Evolutionary conservation across 2,888 invertebrate genomes (phyloP), one percentile per base, ranked within the genome.

Genomic region (Yponomeuta plumbellus): DNA sequence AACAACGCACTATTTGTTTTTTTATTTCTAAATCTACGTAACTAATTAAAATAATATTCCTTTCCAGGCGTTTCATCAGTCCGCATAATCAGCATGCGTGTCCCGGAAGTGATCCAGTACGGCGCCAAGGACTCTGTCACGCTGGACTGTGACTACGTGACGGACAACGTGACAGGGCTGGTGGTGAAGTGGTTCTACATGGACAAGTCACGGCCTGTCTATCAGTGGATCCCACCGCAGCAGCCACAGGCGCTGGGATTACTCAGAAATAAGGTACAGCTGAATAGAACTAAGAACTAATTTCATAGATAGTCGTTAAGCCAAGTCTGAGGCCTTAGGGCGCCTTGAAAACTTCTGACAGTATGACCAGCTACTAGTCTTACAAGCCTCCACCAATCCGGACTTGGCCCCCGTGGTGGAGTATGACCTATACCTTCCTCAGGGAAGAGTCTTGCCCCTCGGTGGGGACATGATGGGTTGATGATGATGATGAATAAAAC

Each of bases 181-280:
- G 95, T 95, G 3, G 94, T 96, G 11, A 95, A 96, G 80, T 96
- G 96, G 96, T 95, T 93, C 78, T 92, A 93, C 75, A 93, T 93
- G 80, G 93, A 94, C 74, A 92, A 91, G 69, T 91, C 92, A 0
- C 92, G 93, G 64, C 92, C 94, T 0, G 94, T 96, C n/a, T 96
- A 96, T 82, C 96, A 96, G 80, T 96, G 96, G 96, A 96, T 96
- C 69, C 94, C 94, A 1, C 94, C 94, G 3, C 92, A 92, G 70
- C 92, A 91, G 71, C 95, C 95, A 0, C 94, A 94, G 75, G 94
- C 93, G 17, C 84, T 94, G 64, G 94, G 94, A 1, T 71, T 89
- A 26, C 72, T 91, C 52, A 87, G 78, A 64, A 77, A 90, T 72
- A 90, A 85, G 81, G 90, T 88, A 71, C n/a, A 11, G 3, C 21